Conservation (phyloP, 2,888 invertebrate genomes). For the Petrolisthes manimaculis region DNA sequence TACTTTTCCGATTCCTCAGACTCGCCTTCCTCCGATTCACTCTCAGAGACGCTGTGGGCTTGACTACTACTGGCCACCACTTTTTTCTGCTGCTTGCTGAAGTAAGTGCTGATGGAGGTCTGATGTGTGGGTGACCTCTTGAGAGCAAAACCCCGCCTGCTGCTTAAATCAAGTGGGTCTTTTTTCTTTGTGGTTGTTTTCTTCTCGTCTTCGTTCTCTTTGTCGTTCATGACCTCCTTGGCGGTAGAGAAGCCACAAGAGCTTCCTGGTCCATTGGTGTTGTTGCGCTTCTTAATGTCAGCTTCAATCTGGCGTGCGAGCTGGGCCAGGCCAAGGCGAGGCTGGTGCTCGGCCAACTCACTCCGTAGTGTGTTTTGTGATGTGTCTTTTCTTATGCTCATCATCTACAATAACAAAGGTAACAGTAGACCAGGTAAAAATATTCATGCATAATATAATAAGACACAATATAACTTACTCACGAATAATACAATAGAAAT, state of each 20-base stretch:
- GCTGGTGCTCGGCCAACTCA: constrained; percentile 47
- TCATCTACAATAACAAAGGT: constrained; percentile 35
- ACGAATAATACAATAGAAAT: neutral
- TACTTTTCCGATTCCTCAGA: neutral
- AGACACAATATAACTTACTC: neutral
- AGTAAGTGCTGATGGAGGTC: constrained; percentile 39
- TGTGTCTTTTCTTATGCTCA: constrained; percentile 50
- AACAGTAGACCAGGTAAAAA: too few species aligned
- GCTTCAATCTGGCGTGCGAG: constrained; percentile 43
- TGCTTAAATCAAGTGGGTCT: constrained; percentile 10
- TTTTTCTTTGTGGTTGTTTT: neutral
- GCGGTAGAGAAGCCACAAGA: constrained; percentile 32
- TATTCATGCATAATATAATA: neutral
- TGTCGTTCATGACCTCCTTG: constrained; percentile 24
- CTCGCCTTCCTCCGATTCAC: constrained; percentile 33
- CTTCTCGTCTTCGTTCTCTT: neutral
- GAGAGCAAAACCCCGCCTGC: constrained; percentile 46
- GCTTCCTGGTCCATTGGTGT: neutral
- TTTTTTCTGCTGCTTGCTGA: constrained; percentile 2
- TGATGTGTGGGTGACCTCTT: constrained; percentile 51
- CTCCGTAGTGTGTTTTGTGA: constrained; percentile 7
- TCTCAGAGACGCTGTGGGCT: constrained; percentile 47
- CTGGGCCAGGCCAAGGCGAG: constrained; percentile 34
- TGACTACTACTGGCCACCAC: neutral
- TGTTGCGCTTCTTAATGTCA: constrained; percentile 32